Evolutionary conservation across 2,113 vertebrate genomes (phyloP), one percentile per base, ranked within the genome.

Genomic region (Panurus biarmicus): DNA sequence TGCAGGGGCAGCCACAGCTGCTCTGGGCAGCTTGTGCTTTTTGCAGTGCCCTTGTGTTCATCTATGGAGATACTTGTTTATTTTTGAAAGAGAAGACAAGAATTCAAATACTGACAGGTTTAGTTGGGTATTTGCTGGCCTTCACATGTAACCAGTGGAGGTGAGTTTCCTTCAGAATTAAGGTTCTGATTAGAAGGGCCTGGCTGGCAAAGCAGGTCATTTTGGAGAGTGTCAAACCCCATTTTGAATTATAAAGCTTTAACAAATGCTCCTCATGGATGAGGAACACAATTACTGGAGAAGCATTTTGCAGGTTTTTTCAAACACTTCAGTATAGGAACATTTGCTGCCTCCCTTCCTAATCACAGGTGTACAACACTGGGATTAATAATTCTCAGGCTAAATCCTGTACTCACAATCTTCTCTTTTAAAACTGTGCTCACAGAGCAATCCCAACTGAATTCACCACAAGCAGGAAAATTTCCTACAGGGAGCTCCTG

Each of bases 401-500:
- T 86, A 75, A 93, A 83, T 83, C 64, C 75, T 90, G 38, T 25
- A 29, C 38, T 77, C 92, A 45, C 29, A 88, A 28, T 48, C 47
- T 66, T 57, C 25, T 73, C 15, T 88, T 91, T 73, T 45, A 84
- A 76, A 95, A 36, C 72, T 71, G 4, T 47, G 24, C 42, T 77
- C 80, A 64, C 31, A 47, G 57, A 60, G 36, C 25, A 53, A 40
- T 94, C 92, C 88, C 86, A 72, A 6, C 31, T 81, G 95, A 67
- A 86, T 92, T 74, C 6, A 0, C 42, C 24, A 42, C 4, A 4
- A 77, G 79, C 3, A 88, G 28, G 53, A 88, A 83, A 72, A 66
- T 81, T 78, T 84, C 94, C 92, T 90, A 35, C 36, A 67, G 95
- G 90, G 94, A 93, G n/a, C 53, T 94, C 18, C 64, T 93, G 69